Conservation (phyloP, 2,888 invertebrate genomes). For the Dinocampus coccinellae region DNA sequence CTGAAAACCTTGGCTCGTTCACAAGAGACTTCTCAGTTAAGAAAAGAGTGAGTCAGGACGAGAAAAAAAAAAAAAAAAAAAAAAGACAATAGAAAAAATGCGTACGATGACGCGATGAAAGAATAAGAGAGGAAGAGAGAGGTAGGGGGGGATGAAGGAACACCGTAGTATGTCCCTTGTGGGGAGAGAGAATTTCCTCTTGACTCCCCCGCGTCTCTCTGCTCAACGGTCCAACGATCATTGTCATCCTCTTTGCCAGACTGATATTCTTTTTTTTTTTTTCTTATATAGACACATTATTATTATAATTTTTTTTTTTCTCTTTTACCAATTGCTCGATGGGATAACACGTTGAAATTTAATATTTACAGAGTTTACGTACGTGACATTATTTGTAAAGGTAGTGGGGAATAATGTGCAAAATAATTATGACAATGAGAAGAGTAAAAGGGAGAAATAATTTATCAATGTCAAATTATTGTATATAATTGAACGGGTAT, state of each 20-base stretch:
- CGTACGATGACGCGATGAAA: constrained; percentile 8
- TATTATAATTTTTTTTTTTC: not conserved
- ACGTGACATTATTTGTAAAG: not conserved
- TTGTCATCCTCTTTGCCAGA: not conserved
- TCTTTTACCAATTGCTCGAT: not conserved
- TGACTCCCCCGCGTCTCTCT: not conserved
- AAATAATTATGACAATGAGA: too few species aligned
- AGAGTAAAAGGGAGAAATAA: not conserved
- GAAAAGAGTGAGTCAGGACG: not conserved
- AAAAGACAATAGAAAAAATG: constrained; percentile 33
- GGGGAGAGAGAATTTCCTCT: constrained; percentile 6
- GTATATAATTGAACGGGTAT: too few species aligned
- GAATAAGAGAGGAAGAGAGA: constrained; percentile 11
- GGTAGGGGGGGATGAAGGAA: constrained; percentile 9
- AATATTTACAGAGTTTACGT: too few species aligned
- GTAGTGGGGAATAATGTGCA: not conserved
- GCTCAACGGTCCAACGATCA: constrained; percentile 2
- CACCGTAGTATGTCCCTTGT: not conserved
- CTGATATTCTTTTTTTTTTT: not conserved
- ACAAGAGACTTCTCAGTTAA: constrained; percentile 2
- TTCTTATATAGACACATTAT: too few species aligned
- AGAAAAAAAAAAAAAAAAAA: constrained; percentile 16
- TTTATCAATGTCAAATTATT: not conserved
- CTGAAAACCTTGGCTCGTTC: constrained; percentile 63
- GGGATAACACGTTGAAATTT: too few species aligned